These are phyloP conservation scores for Parnassius orleans DNA, from an alignment of 2,888 invertebrate genomes.

Conservation along the genomic window DNA sequence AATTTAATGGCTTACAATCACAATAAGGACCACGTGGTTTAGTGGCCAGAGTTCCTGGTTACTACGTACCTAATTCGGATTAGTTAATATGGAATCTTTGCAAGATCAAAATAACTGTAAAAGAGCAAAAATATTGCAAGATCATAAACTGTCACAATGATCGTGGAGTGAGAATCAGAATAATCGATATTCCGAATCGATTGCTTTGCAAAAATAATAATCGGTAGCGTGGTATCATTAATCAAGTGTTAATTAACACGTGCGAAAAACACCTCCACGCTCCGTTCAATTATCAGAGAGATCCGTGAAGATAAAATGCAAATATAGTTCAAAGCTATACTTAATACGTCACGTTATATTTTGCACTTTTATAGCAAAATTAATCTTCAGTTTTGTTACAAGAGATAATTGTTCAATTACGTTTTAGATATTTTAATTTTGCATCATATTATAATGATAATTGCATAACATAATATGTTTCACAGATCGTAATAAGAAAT, in stretches of 20 bases:
- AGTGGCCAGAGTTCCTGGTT: no score
- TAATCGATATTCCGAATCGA: slow-evolving; percentile 33
- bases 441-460: no score
- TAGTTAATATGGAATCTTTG: no score
- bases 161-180: neutral
- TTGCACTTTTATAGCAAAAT: neutral
- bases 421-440: neutral
- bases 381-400: slow-evolving; percentile 13
- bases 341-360: slow-evolving; percentile 5
- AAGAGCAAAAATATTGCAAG: no score
- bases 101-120: no score
- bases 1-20: no score
- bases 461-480: no score
- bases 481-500: no score
- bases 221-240: slow-evolving; percentile 59
- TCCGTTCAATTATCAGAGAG: slow-evolving; percentile 65
- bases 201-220: slow-evolving; percentile 49
- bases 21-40: no score
- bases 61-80: no score
- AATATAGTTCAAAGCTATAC: slow-evolving; percentile 40
- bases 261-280: slow-evolving; percentile 57
- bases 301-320: slow-evolving; percentile 65
- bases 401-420: neutral
- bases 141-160: slow-evolving; percentile 12
- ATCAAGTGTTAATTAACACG: slow-evolving; percentile 69